Conservation (phyloP, 2,888 invertebrate species). For the Eilema depressum region DNA sequence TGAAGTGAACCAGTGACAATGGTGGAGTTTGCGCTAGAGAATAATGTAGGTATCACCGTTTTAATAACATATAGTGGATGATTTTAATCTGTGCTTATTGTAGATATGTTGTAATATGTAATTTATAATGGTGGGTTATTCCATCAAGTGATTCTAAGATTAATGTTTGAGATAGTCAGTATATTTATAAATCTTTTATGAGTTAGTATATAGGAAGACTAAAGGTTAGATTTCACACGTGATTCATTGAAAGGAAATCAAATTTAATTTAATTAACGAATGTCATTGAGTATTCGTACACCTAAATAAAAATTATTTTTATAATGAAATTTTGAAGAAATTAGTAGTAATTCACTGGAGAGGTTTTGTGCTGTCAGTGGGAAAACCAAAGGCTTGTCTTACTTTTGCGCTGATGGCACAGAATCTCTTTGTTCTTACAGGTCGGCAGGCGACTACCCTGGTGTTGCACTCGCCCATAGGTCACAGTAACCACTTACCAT, state of each 20-base stretch:
- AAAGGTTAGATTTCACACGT: not conserved
- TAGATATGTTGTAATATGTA: too few relatives aligned
- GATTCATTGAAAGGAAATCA: not conserved
- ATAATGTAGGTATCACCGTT: constrained; percentile 66
- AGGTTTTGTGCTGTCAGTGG: too few relatives aligned
- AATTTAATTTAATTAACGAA: not conserved
- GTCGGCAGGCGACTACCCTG: too few relatives aligned
- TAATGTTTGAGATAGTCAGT: not conserved
- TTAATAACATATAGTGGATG: not conserved
- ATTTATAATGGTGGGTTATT: not conserved
- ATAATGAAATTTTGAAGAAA: too few relatives aligned
- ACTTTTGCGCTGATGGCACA: too few relatives aligned
- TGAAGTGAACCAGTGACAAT: constrained; percentile 56
- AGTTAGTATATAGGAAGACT: not conserved
- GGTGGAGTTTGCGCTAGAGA: constrained; percentile 78
- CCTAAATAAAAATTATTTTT: not conserved
- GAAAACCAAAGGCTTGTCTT: too few relatives aligned
- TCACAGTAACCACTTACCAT: too few relatives aligned
- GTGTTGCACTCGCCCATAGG: too few relatives aligned
- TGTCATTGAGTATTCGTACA: too few relatives aligned
- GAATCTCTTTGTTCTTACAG: too few relatives aligned
- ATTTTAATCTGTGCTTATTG: not conserved
- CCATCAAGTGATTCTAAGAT: not conserved
- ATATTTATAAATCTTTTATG: not conserved
- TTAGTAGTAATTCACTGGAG: too few relatives aligned